These are phyloP conservation scores for Cynopterus brachyotis DNA, from an alignment of 2,113 vertebrate genomes.

Conservation along the genomic window DNA sequence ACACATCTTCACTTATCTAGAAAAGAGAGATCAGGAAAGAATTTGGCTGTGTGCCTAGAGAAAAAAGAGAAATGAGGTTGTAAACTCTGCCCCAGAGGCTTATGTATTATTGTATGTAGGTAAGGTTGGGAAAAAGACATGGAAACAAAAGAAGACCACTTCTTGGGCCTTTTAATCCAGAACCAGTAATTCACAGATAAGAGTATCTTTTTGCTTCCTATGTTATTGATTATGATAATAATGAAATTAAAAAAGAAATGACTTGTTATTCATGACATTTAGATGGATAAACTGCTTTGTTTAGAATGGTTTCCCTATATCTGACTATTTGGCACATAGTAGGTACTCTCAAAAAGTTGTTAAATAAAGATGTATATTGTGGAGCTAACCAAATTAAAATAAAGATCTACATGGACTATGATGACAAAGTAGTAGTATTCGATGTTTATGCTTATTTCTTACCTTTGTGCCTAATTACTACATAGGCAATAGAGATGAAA, in stretches of 20 bases:
- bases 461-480: neutral
- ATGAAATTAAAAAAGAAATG: neutral
- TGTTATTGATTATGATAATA: neutral
- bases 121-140: neutral
- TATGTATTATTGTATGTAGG: neutral
- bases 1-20: neutral
- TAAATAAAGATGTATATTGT: neutral
- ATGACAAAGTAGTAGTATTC: neutral
- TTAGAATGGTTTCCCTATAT: neutral
- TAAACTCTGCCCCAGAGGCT: neutral
- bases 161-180: neutral
- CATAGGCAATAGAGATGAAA: neutral
- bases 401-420: neutral
- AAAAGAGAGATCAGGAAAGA: neutral
- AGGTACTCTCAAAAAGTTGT: neutral
- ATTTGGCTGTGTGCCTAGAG: neutral
- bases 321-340: neutral
- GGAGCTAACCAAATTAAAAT: neutral
- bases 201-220: neutral
- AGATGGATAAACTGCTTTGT: neutral
- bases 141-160: neutral
- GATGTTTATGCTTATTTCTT: neutral
- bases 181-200: neutral
- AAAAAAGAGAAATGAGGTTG: neutral
- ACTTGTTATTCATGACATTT: neutral